Conservation (phyloP, 2,888 invertebrate species). For the Aspidiotus rigidus region DNA sequence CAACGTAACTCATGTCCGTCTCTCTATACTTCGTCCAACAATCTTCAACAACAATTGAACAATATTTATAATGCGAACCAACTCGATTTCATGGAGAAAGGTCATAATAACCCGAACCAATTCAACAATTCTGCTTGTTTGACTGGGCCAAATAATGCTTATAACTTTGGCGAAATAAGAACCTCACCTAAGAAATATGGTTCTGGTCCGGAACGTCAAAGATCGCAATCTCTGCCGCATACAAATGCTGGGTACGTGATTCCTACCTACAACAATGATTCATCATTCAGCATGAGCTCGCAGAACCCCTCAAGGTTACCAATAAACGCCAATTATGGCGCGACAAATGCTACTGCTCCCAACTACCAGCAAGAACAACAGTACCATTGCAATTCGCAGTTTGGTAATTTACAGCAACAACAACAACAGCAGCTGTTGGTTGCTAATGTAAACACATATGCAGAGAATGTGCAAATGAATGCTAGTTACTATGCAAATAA, state of each 20-base stretch:
- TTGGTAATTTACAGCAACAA: neutral
- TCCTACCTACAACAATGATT: conserved; percentile 43
- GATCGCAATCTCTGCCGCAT: conserved; percentile 42
- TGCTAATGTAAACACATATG: neutral
- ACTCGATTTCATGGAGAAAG: conserved; percentile 8
- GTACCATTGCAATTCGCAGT: conserved; percentile 6
- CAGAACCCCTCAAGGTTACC: conserved; percentile 27
- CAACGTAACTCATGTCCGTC: conserved; percentile 15
- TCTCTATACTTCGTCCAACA: neutral
- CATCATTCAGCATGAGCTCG: conserved; percentile 8
- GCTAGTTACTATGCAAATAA: neutral
- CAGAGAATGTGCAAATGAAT: neutral
- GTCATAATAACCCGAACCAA: conserved; percentile 15
- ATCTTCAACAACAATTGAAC: conserved; percentile 20
- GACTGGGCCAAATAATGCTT: conserved; percentile 43
- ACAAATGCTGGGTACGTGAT: conserved; percentile 43
- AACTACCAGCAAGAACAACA: neutral
- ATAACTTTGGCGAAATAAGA: conserved; percentile 37
- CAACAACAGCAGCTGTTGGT: neutral
- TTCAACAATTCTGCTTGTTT: conserved; percentile 38
- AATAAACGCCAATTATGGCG: conserved; percentile 38
- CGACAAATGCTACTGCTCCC: neutral
- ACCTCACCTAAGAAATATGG: conserved; percentile 37
- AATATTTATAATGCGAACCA: conserved; percentile 11
- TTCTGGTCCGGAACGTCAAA: conserved; percentile 37